Percentiles rank a stretch among this genome's conserved stretches.
Evolutionary conservation across 2,797 vertebrate species (phyloP).

Genomic region (Tiaroga cobitis): DNA sequence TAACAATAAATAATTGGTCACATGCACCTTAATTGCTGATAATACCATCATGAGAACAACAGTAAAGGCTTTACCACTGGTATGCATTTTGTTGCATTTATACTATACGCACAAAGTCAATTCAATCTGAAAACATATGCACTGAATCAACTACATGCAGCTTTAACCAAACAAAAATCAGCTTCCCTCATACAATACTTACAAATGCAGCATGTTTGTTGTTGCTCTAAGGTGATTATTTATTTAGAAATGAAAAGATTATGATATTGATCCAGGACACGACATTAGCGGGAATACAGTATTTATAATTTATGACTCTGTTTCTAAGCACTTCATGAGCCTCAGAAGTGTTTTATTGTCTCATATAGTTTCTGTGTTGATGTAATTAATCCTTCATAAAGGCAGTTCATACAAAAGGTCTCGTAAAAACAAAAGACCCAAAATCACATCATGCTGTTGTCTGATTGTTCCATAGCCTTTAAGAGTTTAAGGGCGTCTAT

Average conservation of each 20-base stretch:
- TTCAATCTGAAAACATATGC: background rate
- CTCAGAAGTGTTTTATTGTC: conserved; percentile 7
- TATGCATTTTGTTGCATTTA: background rate
- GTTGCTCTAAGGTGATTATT: background rate
- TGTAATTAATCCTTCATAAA: conserved; percentile 30
- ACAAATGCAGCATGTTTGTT: background rate
- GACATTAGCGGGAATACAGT: background rate
- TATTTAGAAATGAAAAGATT: conserved; percentile 17
- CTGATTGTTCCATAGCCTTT: conserved; percentile 25
- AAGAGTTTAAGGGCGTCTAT: conserved; percentile 9
- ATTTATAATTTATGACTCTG: conserved; percentile 19
- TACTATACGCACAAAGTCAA: background rate
- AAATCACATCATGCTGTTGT: conserved; percentile 15
- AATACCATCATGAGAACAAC: background rate
- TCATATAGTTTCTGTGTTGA: conserved; percentile 31
- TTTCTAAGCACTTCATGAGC: conserved; percentile 26
- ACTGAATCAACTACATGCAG: background rate
- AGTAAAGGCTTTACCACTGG: background rate
- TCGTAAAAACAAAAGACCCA: conserved; percentile 13
- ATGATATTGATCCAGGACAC: conserved; percentile 13
- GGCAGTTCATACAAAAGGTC: conserved; percentile 17
- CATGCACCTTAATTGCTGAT: no score
- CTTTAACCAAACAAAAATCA: background rate
- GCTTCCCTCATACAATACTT: background rate
- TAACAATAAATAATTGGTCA: conserved; percentile 10